These are phyloP conservation scores for Indri indri DNA, from an alignment of 2,113 vertebrate species.

Conservation along the genomic window DNA sequence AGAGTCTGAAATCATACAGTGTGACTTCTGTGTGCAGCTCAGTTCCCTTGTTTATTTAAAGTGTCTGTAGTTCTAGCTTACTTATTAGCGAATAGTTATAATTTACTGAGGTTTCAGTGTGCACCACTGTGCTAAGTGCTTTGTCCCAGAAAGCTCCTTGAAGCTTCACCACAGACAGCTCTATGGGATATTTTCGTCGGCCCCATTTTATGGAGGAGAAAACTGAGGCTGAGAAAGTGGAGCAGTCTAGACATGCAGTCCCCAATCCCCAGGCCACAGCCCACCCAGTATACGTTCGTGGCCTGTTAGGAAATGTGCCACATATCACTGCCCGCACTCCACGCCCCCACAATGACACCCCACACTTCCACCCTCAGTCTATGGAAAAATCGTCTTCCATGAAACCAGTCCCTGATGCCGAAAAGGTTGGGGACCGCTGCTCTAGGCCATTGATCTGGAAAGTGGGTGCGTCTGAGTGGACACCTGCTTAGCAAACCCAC, in stretches of 20 bases:
- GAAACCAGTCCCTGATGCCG: too few relatives aligned
- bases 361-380: too few relatives aligned
- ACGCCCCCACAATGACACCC: too few relatives aligned
- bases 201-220: background rate
- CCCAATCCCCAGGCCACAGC: too few relatives aligned
- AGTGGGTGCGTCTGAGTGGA: background rate
- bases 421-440: too few relatives aligned
- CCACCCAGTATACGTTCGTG: too few relatives aligned
- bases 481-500: background rate
- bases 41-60: background rate
- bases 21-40: background rate
- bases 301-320: too few relatives aligned
- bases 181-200: background rate
- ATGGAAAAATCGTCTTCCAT: too few relatives aligned
- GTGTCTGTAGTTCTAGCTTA: background rate
- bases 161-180: background rate
- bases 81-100: background rate
- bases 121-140: background rate
- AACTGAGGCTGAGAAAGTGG: background rate
- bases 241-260: background rate
- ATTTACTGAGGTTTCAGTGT: background rate
- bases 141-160: background rate
- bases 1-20: background rate
- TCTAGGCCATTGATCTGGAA: background rate
- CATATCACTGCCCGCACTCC: too few relatives aligned